Evolutionary conservation across 2,113 vertebrate species (phyloP), one percentile per base, ranked within the genome.

Genomic region (Rhadina sibilatrix): DNA sequence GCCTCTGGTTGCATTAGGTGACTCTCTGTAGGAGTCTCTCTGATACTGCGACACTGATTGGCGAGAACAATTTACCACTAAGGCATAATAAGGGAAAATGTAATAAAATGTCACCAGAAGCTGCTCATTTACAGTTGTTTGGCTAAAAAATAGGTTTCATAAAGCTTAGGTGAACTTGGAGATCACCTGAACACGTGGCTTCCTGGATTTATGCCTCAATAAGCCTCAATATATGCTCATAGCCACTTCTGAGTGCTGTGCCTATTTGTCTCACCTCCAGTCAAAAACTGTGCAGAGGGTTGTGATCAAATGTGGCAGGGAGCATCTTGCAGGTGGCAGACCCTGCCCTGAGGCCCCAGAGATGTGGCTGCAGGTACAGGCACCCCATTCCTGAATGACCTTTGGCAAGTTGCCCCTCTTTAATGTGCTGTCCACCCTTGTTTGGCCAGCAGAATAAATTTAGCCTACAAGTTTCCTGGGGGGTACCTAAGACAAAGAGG

Each of bases 61-160:
- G 94, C n/a, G 9, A 93, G 84, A 95, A 91, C 91, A 96, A 69
- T 98, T 97, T 96, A 88, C 93, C 93, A 83, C 91, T 94, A 85
- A 97, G 92, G 70, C 94, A 97, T 97, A 97, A 97, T 97, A 97
- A 97, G 95, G 90, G 60, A 23, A 91, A 96, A 97, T 89, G 61
- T 96, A 96, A 97, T 97, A 96, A 97, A 97, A 96, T 96, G 91
- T 97, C 95, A 97, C 83, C 85, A 50, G 74, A 83, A 53, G 64
- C 85, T 93, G 66, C 89, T 98, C 94, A 90, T 87, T 94, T 94
- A 79, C 81, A 96, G 60, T 96, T 97, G 92, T 97, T 97, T 96
- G 97, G 96, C 72, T 97, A 97, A 98, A 97, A 97, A 97, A 98
- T 97, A 93, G 94, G 84, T 97, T 97, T 98, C 95, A 98, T 98